A percentile compares a stretch with the other conserved stretches of the same genome.
Evolutionary conservation across 2,113 vertebrate genomes (phyloP).

Genomic region (Hippolais icterina): DNA sequence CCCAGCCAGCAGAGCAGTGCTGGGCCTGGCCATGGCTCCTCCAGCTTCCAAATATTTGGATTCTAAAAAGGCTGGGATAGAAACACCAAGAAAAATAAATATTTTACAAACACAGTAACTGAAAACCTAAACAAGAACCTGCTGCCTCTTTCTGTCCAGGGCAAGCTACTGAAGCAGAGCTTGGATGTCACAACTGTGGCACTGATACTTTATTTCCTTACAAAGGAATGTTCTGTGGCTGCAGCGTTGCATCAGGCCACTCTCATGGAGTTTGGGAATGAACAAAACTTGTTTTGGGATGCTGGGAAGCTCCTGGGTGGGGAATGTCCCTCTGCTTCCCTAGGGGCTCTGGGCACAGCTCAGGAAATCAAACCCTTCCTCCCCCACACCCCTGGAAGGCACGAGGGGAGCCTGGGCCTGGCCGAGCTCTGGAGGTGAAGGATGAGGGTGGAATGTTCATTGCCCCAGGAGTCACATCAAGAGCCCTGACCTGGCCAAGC

Average conservation of each 20-base stretch:
- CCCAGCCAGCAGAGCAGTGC: neutral
- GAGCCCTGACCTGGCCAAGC: neutral
- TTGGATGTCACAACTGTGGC: slow-evolving; percentile 39
- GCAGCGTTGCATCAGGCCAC: neutral
- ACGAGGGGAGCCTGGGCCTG: fast-evolving
- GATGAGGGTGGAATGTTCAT: neutral
- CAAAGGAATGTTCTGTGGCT: slow-evolving; percentile 28
- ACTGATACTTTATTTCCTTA: slow-evolving; percentile 43
- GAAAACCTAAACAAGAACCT: slow-evolving; percentile 62
- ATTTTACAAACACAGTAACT: slow-evolving; percentile 61
- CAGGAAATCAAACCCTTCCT: neutral
- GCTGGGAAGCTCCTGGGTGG: neutral
- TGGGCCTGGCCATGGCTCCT: neutral
- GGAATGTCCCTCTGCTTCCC: neutral
- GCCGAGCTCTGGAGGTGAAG: neutral
- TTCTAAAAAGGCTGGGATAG: slow-evolving; percentile 17
- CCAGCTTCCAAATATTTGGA: slow-evolving; percentile 47
- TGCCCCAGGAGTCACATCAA: fast-evolving
- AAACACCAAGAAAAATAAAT: slow-evolving; percentile 69
- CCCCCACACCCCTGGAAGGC: fast-evolving
- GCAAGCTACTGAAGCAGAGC: neutral
- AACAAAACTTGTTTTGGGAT: neutral
- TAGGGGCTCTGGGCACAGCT: neutral
- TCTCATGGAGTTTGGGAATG: neutral
- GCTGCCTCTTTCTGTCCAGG: neutral